Evolutionary conservation across 2,888 invertebrate species (phyloP).

Genomic region (Rhamphomyia laevipes): DNA sequence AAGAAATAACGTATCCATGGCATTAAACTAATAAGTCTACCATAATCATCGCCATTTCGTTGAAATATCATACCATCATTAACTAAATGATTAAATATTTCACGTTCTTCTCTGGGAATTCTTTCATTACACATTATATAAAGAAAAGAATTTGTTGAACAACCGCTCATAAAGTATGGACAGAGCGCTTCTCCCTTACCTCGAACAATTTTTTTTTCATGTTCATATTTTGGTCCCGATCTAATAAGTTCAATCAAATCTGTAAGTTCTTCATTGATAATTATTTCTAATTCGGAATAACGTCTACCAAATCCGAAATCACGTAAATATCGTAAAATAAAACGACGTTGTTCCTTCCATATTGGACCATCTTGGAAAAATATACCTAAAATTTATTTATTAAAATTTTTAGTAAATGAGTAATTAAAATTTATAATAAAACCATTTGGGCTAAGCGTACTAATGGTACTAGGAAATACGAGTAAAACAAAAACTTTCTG

Average conservation of each 20-base stretch:
- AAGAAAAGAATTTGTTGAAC: conserved; percentile 45
- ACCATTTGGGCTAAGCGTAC: no score
- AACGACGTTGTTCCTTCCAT: conserved; percentile 56
- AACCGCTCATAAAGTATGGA: conserved; percentile 44
- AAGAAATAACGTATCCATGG: conserved; percentile 50
- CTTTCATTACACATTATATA: conserved; percentile 44
- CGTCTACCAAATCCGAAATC: conserved; percentile 60
- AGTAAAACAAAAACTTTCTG: no score
- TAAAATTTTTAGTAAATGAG: conserved; percentile 34
- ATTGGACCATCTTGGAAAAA: conserved; percentile 51
- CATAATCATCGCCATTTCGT: conserved; percentile 45
- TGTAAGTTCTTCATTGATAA: conserved; percentile 38
- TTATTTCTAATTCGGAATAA: conserved; percentile 41
- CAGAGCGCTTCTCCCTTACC: conserved; percentile 32
- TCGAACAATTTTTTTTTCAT: conserved; percentile 33
- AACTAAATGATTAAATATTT: conserved; percentile 33
- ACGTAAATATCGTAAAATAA: conserved; percentile 50
- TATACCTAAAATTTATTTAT: conserved; percentile 45
- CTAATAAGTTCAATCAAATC: conserved; percentile 39
- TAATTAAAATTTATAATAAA: no score
- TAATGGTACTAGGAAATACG: not conserved
- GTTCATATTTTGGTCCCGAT: conserved; percentile 37
- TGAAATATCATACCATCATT: conserved; percentile 42
- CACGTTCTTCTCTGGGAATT: conserved; percentile 42
- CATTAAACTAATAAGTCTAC: conserved; percentile 44